Base-by-base conservation (phyloP, 30 jellyfish, hydroid and myxozoan genomes). In the Aurelia sp. region DNA sequence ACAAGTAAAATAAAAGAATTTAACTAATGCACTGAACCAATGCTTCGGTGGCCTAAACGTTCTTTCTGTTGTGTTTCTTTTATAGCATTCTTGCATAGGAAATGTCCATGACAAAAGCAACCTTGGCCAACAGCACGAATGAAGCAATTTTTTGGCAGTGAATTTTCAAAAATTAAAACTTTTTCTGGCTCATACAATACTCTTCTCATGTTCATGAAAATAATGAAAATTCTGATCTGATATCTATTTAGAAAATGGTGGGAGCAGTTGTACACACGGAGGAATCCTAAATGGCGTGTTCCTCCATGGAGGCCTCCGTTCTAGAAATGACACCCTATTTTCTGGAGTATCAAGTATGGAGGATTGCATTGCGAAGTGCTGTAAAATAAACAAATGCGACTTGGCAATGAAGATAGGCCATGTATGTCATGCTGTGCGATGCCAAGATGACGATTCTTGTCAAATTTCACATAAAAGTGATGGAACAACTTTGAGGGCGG, bases 371-470 rank as follows among this genome's bases (percentile, higher is more conserved):
- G 79, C 35, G 8, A 87, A 81, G 57, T 92, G 98, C 86, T 92
- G 98, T 77, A 68, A 74, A 60, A 33, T 60, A 48, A 82, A 50
- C 17, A 72, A 80, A 69, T 92, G 98, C 80, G 98, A 92, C 64
- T 68, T 92, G 76, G 98, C 98, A 3, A 92, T 92, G 98, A 79
- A 79, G 60, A 75, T 80, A 20, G 90, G 82, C 20, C 51, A 63
- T 3, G 89, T 63, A 0, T 92, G 98, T 67, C 94, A 92, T 79
- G 93, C 92, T 7, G 96, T 92, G 20, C 72, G 65, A 21, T 92
- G 98, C 78, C 82, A 74, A 27, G 94, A 57, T 69, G 98, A 91
- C 2, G 96, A 79, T 30, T 91, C 98, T 22, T 91, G 98, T 55
- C 96, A 83, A 31, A 91, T 91, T 27, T 61, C 96, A 9, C 96